Evolutionary conservation across 2,888 invertebrate genomes (phyloP), one percentile per base, ranked within the genome.

Genomic region (Myopa testacea): DNA sequence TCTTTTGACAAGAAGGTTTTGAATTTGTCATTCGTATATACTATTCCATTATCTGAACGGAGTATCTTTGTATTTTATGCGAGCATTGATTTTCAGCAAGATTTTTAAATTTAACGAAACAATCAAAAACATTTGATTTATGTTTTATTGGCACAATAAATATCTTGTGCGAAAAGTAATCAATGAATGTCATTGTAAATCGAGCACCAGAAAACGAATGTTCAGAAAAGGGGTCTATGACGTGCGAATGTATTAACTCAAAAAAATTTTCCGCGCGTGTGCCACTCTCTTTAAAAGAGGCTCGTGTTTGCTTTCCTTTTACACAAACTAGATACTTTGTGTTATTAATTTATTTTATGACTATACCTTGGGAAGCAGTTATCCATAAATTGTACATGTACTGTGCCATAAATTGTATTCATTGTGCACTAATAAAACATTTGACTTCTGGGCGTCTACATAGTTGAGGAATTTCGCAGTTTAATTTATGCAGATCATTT

Each of bases 51-150:
- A 52, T 77, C 78, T 4, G 72, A 40, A 10, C 60, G 16, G 38
- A 77, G 40, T 50, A 63, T 73, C n/a, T 78, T 78, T n/a, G n/a
- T n/a, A 78, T 78, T 67, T 67, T 67, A 16, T 7, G 34, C 67
- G 67, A 34, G 3, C 67, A 67, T 19, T 67, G 67, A 70, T 70
- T 70, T 69, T 70, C 70, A 26, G 19, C 52, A 40, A 73, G 45
- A 37, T 60, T 38, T 73, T 73, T 62, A 38, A 73, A 73, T 73
- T 73, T 62, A 8, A 26, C 34, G 40, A 73, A 63, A 62, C 62
- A 19, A 4, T 67, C 58, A 45, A 50, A 4, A 67, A 75, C 52
- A 16, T 16, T 10, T 45, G n/a, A 62, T 37, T 40, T 40, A 14
- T 14, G 16, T 37, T 26, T 38, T 67, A 67, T 40, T 60, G 60